Evolutionary conservation across 2,888 invertebrate species (phyloP).

Genomic region (Tolmerus cingulatus): DNA sequence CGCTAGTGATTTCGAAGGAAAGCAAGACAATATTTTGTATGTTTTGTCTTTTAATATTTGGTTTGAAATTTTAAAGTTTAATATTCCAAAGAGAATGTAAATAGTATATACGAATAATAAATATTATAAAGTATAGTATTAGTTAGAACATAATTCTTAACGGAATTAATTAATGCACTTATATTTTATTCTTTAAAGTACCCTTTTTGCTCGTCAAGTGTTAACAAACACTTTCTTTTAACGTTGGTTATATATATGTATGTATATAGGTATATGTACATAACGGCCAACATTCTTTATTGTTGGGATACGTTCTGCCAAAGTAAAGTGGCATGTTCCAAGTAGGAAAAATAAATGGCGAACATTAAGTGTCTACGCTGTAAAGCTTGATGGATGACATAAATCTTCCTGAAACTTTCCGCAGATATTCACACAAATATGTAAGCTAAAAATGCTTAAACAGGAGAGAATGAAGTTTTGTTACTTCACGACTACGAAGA

Average conservation of each 20-base stretch:
- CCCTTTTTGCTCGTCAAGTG: background rate
- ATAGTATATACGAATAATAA: too few relatives aligned
- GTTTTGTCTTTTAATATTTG: too few relatives aligned
- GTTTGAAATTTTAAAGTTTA: too few relatives aligned
- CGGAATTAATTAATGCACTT: background rate
- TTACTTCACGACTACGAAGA: background rate
- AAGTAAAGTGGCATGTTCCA: background rate
- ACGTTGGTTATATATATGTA: background rate
- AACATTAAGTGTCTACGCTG: conserved; percentile 18
- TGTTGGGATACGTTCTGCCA: background rate
- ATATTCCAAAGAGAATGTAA: background rate
- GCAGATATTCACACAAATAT: conserved; percentile 5
- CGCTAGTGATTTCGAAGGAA: background rate
- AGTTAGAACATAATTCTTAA: background rate
- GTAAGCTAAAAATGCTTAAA: background rate
- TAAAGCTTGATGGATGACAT: conserved; percentile 31
- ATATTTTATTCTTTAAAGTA: background rate
- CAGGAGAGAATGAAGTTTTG: background rate
- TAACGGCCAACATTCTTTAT: background rate
- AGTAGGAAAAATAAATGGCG: conserved; percentile 4
- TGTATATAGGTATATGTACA: background rate
- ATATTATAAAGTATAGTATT: too few relatives aligned
- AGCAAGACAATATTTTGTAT: too few relatives aligned
- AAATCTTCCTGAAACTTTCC: background rate
- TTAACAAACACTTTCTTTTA: background rate